Percentiles rank a stretch among this genome's conserved stretches.
These are phyloP conservation scores for Sitodiplosis mosellana DNA, from an alignment of 1,140 invertebrate genomes.

Conservation along the genomic window DNA sequence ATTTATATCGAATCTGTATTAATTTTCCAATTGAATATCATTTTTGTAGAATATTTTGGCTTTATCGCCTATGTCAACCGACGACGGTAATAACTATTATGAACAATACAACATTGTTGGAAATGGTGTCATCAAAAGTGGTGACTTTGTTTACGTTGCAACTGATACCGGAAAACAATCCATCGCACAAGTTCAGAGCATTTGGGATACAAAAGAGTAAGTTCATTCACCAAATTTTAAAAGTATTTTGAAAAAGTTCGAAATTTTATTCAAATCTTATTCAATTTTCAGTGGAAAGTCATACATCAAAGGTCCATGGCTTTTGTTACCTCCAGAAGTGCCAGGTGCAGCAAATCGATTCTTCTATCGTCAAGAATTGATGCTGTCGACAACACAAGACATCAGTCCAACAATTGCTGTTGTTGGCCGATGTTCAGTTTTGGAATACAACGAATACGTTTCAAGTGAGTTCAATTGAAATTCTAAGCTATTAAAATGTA, in stretches of 20 bases:
- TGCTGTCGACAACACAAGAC: slow-evolving; percentile 83
- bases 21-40: not conserved
- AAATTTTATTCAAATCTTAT: not conserved
- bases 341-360: slow-evolving; percentile 47
- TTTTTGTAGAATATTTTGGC: too few relatives aligned
- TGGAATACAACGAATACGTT: slow-evolving; percentile 82
- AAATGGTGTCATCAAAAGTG: slow-evolving; percentile 66
- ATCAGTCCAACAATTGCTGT: slow-evolving; percentile 78
- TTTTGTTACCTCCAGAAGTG: slow-evolving; percentile 75
- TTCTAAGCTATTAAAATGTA: too few relatives aligned
- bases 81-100: slow-evolving; percentile 68
- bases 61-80: slow-evolving; percentile 10
- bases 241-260: not conserved
- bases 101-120: slow-evolving; percentile 78
- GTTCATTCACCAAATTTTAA: too few relatives aligned
- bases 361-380: slow-evolving; percentile 93
- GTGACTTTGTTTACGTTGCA: slow-evolving; percentile 87
- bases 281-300: slow-evolving; percentile 52
- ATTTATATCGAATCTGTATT: too few relatives aligned
- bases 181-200: slow-evolving; percentile 84
- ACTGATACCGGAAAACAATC: slow-evolving; percentile 69
- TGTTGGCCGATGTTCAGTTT: slow-evolving; percentile 75
- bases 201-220: slow-evolving; percentile 80
- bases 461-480: slow-evolving; percentile 45
- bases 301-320: slow-evolving; percentile 85